These are phyloP conservation scores for Ianthella basta DNA, from an alignment of 37 sponge, comb jelly and placozoan species.

Conservation along the genomic window DNA sequence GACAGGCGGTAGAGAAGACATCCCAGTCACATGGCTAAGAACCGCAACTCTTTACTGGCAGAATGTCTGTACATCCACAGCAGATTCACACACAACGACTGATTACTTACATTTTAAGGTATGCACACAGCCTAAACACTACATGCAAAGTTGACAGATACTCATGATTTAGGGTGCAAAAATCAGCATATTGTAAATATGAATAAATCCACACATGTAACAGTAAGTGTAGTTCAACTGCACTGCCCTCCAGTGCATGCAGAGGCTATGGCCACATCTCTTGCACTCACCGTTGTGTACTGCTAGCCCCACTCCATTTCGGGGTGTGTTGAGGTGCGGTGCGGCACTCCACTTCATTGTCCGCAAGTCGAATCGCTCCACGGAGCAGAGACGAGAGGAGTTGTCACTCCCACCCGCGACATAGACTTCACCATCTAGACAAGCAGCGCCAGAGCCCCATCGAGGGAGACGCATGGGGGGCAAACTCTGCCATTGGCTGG, in stretches of 20 bases:
- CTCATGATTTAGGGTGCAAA: too few species aligned
- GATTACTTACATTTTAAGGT: not conserved
- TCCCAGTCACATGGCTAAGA: not conserved
- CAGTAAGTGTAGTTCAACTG: too few species aligned
- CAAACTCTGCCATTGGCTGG: slow-evolving; percentile 45
- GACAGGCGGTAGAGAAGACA: too few species aligned
- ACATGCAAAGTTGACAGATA: too few species aligned
- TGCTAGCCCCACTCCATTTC: slow-evolving; percentile 73
- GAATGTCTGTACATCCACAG: not conserved
- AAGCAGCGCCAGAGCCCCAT: slow-evolving; percentile 59
- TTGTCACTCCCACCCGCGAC: slow-evolving; percentile 76
- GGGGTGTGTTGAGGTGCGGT: slow-evolving; percentile 43
- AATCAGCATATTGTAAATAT: too few species aligned
- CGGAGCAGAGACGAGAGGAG: slow-evolving; percentile 55
- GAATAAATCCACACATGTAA: too few species aligned
- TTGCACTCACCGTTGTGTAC: slow-evolving; percentile 37
- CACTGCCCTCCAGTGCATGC: too few species aligned
- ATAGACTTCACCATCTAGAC: slow-evolving; percentile 46
- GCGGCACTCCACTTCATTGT: slow-evolving; percentile 49
- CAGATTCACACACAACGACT: not conserved
- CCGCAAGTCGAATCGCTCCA: slow-evolving; percentile 54
- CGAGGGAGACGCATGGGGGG: slow-evolving; percentile 56
- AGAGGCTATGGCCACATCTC: too few species aligned
- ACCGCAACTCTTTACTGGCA: not conserved
- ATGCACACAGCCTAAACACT: too few species aligned